These are phyloP conservation scores for Megathymus violae DNA, from an alignment of 1,140 invertebrate species.

Conservation along the genomic window DNA sequence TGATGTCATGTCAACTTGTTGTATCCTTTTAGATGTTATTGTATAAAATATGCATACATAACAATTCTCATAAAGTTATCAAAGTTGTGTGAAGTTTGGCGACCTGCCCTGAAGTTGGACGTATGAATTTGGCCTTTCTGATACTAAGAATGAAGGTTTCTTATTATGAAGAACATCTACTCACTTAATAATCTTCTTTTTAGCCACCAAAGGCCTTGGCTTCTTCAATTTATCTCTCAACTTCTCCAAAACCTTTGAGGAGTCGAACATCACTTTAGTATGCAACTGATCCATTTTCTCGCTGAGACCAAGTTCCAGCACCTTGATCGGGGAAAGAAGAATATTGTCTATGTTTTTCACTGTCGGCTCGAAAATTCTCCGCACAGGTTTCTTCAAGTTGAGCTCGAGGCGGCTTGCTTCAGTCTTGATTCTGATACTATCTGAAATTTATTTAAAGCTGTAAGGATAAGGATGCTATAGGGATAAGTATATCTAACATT, in stretches of 20 bases:
- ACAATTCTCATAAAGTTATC: too few relatives aligned
- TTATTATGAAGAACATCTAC: too few relatives aligned
- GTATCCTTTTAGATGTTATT: too few relatives aligned
- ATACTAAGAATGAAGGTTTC: too few relatives aligned
- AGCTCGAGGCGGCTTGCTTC: conserved; percentile 44
- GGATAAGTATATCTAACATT: too few relatives aligned
- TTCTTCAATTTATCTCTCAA: conserved; percentile 50
- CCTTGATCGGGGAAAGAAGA: conserved; percentile 49
- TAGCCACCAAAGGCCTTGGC: conserved; percentile 54
- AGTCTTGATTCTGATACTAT: conserved; percentile 14
- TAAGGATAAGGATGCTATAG: too few relatives aligned
- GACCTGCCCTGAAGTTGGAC: too few relatives aligned
- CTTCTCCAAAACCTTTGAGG: conserved; percentile 35
- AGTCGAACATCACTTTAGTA: conserved; percentile 18
- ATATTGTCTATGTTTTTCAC: conserved; percentile 33
- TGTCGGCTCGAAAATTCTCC: not conserved
- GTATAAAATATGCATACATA: too few relatives aligned
- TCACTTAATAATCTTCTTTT: conserved; percentile 60
- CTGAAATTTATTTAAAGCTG: too few relatives aligned
- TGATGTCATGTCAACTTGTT: too few relatives aligned
- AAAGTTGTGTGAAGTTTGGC: too few relatives aligned
- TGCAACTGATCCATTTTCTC: conserved; percentile 36
- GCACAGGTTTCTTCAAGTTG: conserved; percentile 52
- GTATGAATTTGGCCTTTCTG: too few relatives aligned
- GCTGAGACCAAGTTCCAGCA: conserved; percentile 44